Evolutionary conservation across 1,140 invertebrate species (phyloP).

Genomic region (Diuraphis noxia): DNA sequence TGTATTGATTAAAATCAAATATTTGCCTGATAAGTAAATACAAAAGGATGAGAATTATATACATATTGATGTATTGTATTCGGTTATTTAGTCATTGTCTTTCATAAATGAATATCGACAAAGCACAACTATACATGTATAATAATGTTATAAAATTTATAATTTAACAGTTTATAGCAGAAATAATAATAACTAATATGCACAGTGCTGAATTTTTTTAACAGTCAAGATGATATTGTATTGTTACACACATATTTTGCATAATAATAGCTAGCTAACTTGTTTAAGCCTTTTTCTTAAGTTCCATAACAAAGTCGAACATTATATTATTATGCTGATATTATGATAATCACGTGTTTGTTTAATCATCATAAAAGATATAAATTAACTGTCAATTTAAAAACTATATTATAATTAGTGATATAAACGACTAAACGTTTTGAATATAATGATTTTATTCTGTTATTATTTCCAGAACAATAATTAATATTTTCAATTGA

Average conservation of each 20-base stretch:
- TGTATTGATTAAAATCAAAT: constrained; percentile 31
- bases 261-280: neutral
- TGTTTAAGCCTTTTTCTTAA: neutral
- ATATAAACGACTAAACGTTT: neutral
- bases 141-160: neutral
- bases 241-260: neutral
- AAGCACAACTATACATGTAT: neutral
- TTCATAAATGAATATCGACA: neutral
- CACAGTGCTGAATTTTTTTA: neutral
- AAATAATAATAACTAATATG: neutral
- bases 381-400: neutral
- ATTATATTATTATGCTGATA: neutral
- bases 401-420: neutral
- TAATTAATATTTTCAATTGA: neutral
- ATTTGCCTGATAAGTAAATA: neutral
- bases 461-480: neutral
- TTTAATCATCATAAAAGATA: neutral
- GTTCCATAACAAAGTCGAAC: neutral
- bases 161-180: neutral
- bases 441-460: neutral
- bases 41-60: neutral
- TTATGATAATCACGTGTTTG: neutral
- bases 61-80: neutral
- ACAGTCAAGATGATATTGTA: neutral
- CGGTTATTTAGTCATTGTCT: constrained; percentile 11